Base-by-base conservation (phyloP, 2,113 vertebrate species). In the Mobula birostris region DNA sequence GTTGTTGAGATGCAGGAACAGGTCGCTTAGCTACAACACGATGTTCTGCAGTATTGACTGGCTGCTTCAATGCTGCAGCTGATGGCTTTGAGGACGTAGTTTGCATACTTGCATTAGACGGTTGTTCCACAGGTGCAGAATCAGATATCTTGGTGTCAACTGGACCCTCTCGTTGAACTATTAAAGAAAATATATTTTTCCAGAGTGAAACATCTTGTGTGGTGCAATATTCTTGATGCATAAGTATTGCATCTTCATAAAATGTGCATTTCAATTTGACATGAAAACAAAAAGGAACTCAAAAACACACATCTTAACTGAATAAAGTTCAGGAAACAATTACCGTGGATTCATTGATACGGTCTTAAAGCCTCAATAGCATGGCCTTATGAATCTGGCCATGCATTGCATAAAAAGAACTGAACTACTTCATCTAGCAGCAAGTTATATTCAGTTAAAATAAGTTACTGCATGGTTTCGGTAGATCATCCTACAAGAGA, bases 101-200 rank as follows among this genome's bases (percentile, higher is more conserved):
- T 68, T 24, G 95, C 94, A 87, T 90, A 94, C 74, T 94, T 24
- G 95, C 94, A 94, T 83, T 94, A 94, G 94, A 8, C 68, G 94
- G 94, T 61, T 93, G 94, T 76, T 74, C 94, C 66, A 91, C 90
- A 93, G 93, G 58, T 74, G 56, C 66, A 94, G 94, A 83, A 68
- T 95, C 95, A 80, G n/a, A 80, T 70, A 95, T 94, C 56, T 56
- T 70, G 27, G 95, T 95, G 15, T 40, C 48, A 5, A 95, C 93
- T 94, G 95, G 76, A 95, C 48, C 94, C 63, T 95, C 95, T 94
- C 94, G 79, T 94, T 94, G 48, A 92, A 95, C 95, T 95, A 96
- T 96, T 95, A 76, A 94, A 85, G 94, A 95, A 80, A 95, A 95
- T 27, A 95, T 58, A 95, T 96, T 76, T 79, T 17, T 36, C 27